Base-by-base conservation (phyloP, 2,113 vertebrate species). In the Neopipo cinnamomea region DNA sequence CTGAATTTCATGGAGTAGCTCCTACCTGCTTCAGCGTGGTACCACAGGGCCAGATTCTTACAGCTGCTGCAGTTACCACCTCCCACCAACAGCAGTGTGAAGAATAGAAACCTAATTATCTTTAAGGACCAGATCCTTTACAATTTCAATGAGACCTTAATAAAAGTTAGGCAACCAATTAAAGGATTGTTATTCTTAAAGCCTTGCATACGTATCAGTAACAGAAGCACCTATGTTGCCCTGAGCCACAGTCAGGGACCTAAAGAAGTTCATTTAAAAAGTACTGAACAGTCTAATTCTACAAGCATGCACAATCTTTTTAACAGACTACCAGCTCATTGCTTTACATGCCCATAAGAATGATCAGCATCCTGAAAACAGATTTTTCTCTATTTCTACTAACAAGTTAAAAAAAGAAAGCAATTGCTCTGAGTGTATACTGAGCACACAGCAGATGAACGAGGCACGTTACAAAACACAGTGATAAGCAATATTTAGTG, bases 11-110 rank as follows among this genome's bases (percentile, higher is more conserved):
- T 24, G 28, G 41, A 53, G 8, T 9, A n/a, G n/a, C 84, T 79
- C 59, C 24, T 42, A 42, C 17, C 19, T 2, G 0, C 24, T 41
- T 67, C 76, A 67, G 47, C 1, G 0, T 1, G 1, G 44, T 31
- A 33, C 56, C 72, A 39, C 13, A 44, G 33, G 13, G 20, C 61
- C 55, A 59, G 39, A 30, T 35, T 65, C 39, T 50, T 41, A 6
- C 3, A 18, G 21, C 61, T 47, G 33, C 62, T 56, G 41, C 17
- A 28, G 37, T 22, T 21, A 56, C 33, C 19, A 23, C 46, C 42
- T 75, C 52, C 73, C 52, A 84, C 15, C 15, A 53, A n/a, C 7
- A 25, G 3, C 27, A 63, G 23, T 2, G 6, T 14, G 47, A 73
- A 31, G 39, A 77, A n/a, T 0, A 68, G 39, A 77, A 73, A 53